These are phyloP conservation scores for Polymixis lichenea DNA, from an alignment of 2,888 invertebrate species.

Conservation along the genomic window DNA sequence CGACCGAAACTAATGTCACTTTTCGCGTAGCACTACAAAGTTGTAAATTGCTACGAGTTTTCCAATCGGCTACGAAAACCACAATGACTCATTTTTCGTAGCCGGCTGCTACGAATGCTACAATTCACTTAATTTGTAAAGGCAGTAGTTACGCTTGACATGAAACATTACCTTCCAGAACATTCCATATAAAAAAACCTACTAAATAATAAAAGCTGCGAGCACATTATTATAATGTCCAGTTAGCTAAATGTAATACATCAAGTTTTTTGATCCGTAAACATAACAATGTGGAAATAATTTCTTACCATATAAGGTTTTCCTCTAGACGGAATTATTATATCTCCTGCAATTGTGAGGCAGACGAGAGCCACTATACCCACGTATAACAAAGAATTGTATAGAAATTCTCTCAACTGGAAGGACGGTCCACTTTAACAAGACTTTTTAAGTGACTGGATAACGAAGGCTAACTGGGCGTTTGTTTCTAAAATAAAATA, in stretches of 20 bases:
- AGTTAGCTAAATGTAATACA: conserved; percentile 47
- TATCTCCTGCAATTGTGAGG: conserved; percentile 62
- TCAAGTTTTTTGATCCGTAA: conserved; percentile 55
- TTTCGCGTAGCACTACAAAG: conserved; percentile 16
- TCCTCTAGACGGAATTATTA: conserved; percentile 55
- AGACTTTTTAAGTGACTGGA: conserved; percentile 65
- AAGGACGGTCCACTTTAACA: conserved; percentile 67
- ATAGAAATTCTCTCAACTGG: conserved; percentile 63
- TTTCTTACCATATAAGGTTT: conserved; percentile 57
- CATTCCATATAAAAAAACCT: conserved; percentile 30
- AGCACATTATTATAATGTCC: conserved; percentile 38
- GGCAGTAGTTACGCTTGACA: conserved; percentile 21
- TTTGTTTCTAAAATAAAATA: conserved; percentile 59
- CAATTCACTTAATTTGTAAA: conserved; percentile 33
- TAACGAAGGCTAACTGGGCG: conserved; percentile 65
- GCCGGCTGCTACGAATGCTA: conserved; percentile 21
- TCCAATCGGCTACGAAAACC: conserved; percentile 39
- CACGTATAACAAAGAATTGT: conserved; percentile 63
- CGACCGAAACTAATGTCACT: conserved; percentile 1
- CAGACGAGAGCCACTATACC: conserved; percentile 64
- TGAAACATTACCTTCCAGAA: conserved; percentile 38
- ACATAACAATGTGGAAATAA: conserved; percentile 56
- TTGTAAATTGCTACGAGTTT: conserved; percentile 57
- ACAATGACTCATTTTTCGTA: conserved; percentile 38
- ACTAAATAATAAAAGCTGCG: conserved; percentile 39